Evolutionary conservation across 2,113 vertebrate genomes (phyloP), one percentile per base, ranked within the genome.

Genomic region (Colossoma macropomum): DNA sequence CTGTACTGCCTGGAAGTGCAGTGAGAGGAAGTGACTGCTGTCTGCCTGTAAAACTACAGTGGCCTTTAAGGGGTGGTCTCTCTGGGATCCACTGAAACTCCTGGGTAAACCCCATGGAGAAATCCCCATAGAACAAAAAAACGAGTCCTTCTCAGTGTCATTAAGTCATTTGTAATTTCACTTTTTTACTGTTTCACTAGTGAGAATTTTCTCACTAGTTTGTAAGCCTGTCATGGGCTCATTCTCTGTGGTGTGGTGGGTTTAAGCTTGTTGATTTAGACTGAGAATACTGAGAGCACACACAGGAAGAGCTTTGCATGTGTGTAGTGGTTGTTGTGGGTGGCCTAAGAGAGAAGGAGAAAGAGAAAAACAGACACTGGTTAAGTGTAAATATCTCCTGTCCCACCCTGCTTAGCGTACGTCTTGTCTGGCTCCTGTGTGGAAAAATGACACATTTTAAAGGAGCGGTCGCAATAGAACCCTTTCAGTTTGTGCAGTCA

Each of bases 351-450:
- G 79, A 69, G 73, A 86, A 80, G 79, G 82, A 88, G 80, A 79
- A 81, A 54, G 70, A 88, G 84, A 92, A 90, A 90, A 90, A 92
- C 87, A 92, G 85, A 85, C 89, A 88, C 63, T 54, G 65, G 68
- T 70, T 75, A 90, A 91, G 87, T 86, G 90, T 91, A 91, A 91
- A 90, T 86, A 84, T 89, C 85, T 90, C 75, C 0, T n/a, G 92
- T 93, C 92, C 91, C 91, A 90, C 93, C 93, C 92, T 91, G 87
- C 86, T 91, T 79, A 87, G 88, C 84, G 77, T 85, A 78, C 70
- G 89, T 93, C 92, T 92, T 87, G 89, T 91, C 90, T 79, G 72
- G 88, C 78, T 89, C 80, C 74, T 9, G 62, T 77, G 66, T 89
- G 76, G 85, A 88, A 59, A 71, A 66, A 59, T 50, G 85, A 87